phyloP scores from a whole-genome alignment of 2,113 vertebrate genomes.

The Mellivora capensis region DNA sequence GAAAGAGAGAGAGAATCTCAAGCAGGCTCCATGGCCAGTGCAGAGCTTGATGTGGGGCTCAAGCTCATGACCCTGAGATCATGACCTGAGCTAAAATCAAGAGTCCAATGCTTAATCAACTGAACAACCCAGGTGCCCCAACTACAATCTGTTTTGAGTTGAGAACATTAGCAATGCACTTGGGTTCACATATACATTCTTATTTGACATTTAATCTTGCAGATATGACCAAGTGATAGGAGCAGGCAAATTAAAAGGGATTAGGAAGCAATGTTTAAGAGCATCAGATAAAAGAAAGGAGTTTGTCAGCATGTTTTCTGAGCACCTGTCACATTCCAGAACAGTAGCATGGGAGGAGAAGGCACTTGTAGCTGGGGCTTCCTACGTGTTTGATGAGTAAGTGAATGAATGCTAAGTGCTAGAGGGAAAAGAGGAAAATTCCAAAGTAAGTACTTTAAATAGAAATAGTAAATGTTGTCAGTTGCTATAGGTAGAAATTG shows the following conservation, averaged over 20 bases:
- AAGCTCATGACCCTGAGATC: not conserved
- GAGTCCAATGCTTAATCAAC: not conserved
- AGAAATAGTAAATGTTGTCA: not conserved
- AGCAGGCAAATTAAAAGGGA: not conserved
- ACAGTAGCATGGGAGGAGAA: not conserved
- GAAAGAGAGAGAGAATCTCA: not conserved
- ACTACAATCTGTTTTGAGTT: not conserved
- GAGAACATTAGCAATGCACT: not conserved
- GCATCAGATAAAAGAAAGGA: not conserved
- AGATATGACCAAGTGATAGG: not conserved
- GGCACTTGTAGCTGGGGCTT: not conserved
- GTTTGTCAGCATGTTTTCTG: not conserved
- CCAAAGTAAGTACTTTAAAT: not conserved
- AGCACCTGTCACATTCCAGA: fast-evolving
- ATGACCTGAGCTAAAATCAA: not conserved
- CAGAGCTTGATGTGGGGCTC: not conserved
- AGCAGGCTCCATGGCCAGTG: not conserved
- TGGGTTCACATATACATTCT: not conserved
- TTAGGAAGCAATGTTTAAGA: not conserved
- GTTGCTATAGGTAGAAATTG: not conserved
- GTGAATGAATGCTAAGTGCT: not conserved
- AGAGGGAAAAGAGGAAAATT: not conserved
- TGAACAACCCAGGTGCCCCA: not conserved
- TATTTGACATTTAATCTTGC: not conserved
- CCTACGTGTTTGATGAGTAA: not conserved